Conservation (phyloP, 2,797 vertebrate species). For the Ptychadena robeensis region DNA sequence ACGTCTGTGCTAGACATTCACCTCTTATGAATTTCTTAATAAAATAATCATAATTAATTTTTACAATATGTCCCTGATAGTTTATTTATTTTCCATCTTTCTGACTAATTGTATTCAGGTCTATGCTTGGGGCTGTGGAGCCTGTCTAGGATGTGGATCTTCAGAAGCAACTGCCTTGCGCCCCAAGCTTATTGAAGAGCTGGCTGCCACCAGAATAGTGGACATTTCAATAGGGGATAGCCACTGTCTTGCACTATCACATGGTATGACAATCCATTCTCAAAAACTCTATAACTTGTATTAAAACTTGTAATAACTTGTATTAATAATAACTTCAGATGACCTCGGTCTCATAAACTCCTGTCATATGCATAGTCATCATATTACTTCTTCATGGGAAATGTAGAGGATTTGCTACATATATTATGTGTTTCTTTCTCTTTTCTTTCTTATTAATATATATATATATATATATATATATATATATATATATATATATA, state of each 20-base stretch:
- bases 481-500: too few species aligned
- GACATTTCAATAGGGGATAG: slow-evolving; percentile 84
- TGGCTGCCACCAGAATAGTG: slow-evolving; percentile 81
- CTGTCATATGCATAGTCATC: not conserved
- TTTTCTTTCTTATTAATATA: too few species aligned
- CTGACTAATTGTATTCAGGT: slow-evolving; percentile 70
- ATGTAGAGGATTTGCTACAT: too few species aligned
- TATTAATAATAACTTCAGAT: too few species aligned
- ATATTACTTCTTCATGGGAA: not conserved
- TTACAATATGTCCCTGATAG: not conserved
- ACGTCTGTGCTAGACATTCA: too few species aligned
- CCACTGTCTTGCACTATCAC: slow-evolving; percentile 83
- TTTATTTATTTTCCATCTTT: not conserved
- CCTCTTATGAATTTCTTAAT: not conserved
- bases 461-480: too few species aligned
- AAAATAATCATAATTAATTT: too few species aligned
- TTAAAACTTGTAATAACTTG: too few species aligned
- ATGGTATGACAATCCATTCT: slow-evolving; percentile 70
- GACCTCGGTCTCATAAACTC: not conserved
- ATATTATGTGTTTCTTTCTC: too few species aligned
- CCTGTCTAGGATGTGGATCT: slow-evolving; percentile 82
- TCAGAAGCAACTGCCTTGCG: slow-evolving; percentile 82
- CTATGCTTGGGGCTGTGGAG: slow-evolving; percentile 82
- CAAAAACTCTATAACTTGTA: too few species aligned
- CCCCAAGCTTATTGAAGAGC: slow-evolving; percentile 80